Base-by-base conservation (phyloP, 2,888 invertebrate species). In the Caenorhabditis japonica region DNA sequence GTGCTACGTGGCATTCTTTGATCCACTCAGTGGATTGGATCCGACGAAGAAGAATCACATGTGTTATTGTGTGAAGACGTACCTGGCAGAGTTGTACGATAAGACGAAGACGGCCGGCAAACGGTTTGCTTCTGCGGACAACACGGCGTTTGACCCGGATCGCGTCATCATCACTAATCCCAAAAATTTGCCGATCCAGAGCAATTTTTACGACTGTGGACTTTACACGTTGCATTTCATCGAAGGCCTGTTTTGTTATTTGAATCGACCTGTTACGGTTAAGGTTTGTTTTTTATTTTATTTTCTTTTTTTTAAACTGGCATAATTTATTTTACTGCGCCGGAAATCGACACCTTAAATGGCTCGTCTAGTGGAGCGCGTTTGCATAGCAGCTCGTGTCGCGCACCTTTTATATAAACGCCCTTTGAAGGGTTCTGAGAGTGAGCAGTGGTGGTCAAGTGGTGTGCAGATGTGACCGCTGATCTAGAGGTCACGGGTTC, bases 161-260 rank as follows among this genome's bases (percentile, higher is more conserved):
- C 39, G 74, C 5, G 51, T 76, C 0, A 44, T 25, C 2, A 27
- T 53, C 0, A 30, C 62, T 3, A 44, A 59, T 3, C 80, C 81
- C 1, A 55, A 51, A n/a, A 64, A 71, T 39, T 17, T 70, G 77
- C 97, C 97, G n/a, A 95, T 97, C 88, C 99, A 99, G 89, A 93
- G 92, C 79, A 99, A 99, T 90, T 95, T 93, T 88, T 94, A 93
- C 39, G 99, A 99, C 88, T 99, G 99, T 89, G 99, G 99, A 0
- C 90, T 97, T 13, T 99, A 93, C 89, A 90, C 97, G 69, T 90
- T 99, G 59, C 95, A 97, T 88, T 99, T 96, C 90, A 95, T 94
- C 4, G 97, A 99, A 89, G 93, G 93, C 72, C 97, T 99, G 44
- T 59, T 77, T 46, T 69, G 68, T 25, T 39, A 34, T 3, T 27